Percentiles rank a stretch among this genome's conserved stretches.
These are phyloP conservation scores for Sepiola atlantica DNA, from an alignment of 2,888 invertebrate species.

Conservation along the genomic window DNA sequence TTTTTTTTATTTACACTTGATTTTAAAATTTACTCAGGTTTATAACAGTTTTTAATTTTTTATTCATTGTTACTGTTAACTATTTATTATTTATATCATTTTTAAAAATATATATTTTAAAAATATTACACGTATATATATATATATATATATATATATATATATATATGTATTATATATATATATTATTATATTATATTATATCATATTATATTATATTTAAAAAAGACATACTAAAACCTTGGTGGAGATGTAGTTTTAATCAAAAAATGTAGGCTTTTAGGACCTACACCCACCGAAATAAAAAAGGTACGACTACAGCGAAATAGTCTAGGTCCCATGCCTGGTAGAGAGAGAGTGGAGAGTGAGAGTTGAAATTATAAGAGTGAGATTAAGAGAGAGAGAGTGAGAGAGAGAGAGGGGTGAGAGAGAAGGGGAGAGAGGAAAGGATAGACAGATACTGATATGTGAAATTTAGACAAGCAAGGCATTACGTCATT, in stretches of 20 bases:
- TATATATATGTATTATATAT: too few species aligned
- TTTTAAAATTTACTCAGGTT: background rate
- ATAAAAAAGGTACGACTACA: slow-evolving; percentile 36
- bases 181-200: too few species aligned
- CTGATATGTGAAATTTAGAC: background rate
- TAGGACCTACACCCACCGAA: slow-evolving; percentile 44
- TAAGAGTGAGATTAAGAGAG: background rate
- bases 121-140: background rate
- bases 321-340: slow-evolving; percentile 41
- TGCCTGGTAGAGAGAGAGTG: slow-evolving; percentile 1
- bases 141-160: too few species aligned
- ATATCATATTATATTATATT: too few species aligned
- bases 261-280: slow-evolving; percentile 1
- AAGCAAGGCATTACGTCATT: slow-evolving; percentile 22
- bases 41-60: background rate
- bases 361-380: background rate
- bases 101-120: background rate
- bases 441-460: too few species aligned
- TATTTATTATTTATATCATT: background rate
- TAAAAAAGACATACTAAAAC: slow-evolving; percentile 12
- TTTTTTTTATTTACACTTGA: background rate
- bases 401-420: background rate
- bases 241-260: slow-evolving; percentile 38
- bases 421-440: background rate
- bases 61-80: background rate